Evolutionary conservation across 1,140 invertebrate genomes (phyloP).

Genomic region (Agraylea sexmaculata): DNA sequence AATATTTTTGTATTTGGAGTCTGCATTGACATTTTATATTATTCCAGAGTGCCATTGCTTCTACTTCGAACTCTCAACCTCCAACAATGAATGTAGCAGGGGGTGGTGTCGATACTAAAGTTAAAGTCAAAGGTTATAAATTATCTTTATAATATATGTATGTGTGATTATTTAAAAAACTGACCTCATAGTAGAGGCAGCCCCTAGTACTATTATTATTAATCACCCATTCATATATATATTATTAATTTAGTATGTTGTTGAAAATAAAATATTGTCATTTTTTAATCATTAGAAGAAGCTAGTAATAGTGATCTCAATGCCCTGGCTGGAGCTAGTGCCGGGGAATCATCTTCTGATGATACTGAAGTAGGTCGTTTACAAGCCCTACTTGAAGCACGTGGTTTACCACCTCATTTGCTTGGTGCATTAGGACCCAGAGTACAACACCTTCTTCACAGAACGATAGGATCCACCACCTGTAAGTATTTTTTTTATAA

Average conservation of each 20-base stretch:
- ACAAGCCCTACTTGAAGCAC: slow-evolving; percentile 83
- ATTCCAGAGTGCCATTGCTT: slow-evolving; percentile 35
- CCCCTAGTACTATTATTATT: slow-evolving; percentile 5
- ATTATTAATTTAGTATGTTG: too few species aligned
- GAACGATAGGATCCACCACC: slow-evolving; percentile 79
- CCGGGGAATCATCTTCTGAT: slow-evolving; percentile 56
- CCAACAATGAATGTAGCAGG: slow-evolving; percentile 35
- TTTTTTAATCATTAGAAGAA: too few species aligned
- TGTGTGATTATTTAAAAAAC: slow-evolving; percentile 2
- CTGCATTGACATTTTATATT: neutral
- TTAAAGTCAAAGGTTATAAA: slow-evolving; percentile 33
- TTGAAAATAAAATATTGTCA: too few species aligned
- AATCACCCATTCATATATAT: too few species aligned
- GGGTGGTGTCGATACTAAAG: slow-evolving; percentile 32
- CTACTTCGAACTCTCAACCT: slow-evolving; percentile 35
- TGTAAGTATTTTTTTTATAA: slow-evolving; percentile 37
- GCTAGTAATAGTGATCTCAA: too few species aligned
- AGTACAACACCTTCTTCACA: slow-evolving; percentile 93
- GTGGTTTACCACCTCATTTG: slow-evolving; percentile 88
- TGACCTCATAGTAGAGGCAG: neutral
- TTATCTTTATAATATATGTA: slow-evolving; percentile 3
- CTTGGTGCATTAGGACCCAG: slow-evolving; percentile 89
- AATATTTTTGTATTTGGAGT: neutral
- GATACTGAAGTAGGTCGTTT: slow-evolving; percentile 80
- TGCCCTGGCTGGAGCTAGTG: slow-evolving; percentile 30